These are phyloP conservation scores for Lineus longissimus DNA, from an alignment of 1,140 invertebrate species.

Conservation along the genomic window DNA sequence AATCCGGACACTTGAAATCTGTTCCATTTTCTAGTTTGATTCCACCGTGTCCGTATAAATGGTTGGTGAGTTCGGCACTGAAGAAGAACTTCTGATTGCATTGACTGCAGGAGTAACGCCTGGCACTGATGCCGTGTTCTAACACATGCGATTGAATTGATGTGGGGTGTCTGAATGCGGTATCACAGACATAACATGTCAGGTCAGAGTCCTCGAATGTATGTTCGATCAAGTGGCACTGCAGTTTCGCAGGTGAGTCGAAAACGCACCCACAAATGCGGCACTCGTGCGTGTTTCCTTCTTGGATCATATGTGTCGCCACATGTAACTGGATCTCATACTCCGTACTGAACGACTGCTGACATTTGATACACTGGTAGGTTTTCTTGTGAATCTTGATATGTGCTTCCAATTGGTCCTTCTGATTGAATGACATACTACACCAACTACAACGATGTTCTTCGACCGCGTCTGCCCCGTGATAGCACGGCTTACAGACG, in stretches of 20 bases:
- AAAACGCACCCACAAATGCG: slow-evolving; percentile 69
- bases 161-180: slow-evolving; percentile 75
- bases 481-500: slow-evolving; percentile 62
- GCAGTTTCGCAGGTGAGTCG: slow-evolving; percentile 72
- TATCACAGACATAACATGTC: slow-evolving; percentile 83
- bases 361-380: slow-evolving; percentile 70
- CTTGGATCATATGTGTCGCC: slow-evolving; percentile 58
- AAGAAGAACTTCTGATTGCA: slow-evolving; percentile 88
- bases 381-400: slow-evolving; percentile 52
- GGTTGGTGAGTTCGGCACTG: slow-evolving; percentile 84
- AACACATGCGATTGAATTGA: slow-evolving; percentile 77
- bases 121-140: slow-evolving; percentile 72
- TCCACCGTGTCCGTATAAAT: slow-evolving; percentile 61
- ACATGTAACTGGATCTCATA: slow-evolving; percentile 67
- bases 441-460: slow-evolving; percentile 9
- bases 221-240: slow-evolving; percentile 88
- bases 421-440: not conserved
- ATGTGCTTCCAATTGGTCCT: not conserved
- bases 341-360: slow-evolving; percentile 65
- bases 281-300: slow-evolving; percentile 65
- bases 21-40: slow-evolving; percentile 5
- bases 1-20: slow-evolving; percentile 37
- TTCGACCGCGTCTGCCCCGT: slow-evolving; percentile 35
- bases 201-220: slow-evolving; percentile 79
- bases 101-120: slow-evolving; percentile 77